These are phyloP conservation scores for Epirrita christyi DNA, from an alignment of 2,888 invertebrate species.

Conservation along the genomic window DNA sequence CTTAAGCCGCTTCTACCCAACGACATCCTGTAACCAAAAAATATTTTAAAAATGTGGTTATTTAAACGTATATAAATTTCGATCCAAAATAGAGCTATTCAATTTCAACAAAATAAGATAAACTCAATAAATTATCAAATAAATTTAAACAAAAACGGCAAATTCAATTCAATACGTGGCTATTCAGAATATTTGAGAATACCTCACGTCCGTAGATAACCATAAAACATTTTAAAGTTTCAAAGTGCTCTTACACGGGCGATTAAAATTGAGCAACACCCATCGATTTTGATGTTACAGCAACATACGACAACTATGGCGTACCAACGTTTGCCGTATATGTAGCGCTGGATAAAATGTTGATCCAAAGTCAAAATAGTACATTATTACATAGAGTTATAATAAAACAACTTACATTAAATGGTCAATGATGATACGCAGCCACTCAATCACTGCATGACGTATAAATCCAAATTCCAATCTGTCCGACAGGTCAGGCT, in stretches of 20 bases:
- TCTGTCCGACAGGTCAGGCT: too few species aligned
- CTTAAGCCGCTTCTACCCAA: too few species aligned
- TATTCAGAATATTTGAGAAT: conserved; percentile 60
- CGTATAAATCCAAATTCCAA: too few species aligned
- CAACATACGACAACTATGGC: neutral
- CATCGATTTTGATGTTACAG: neutral
- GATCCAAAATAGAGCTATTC: neutral
- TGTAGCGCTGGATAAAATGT: too few species aligned
- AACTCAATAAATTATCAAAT: conserved; percentile 31
- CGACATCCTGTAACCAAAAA: too few species aligned
- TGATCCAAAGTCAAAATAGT: too few species aligned
- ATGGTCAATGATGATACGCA: too few species aligned
- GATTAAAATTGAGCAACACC: conserved; percentile 11
- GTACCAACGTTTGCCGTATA: too few species aligned
- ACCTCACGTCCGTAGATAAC: conserved; percentile 66
- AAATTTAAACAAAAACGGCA: conserved; percentile 38
- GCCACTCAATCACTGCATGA: too few species aligned
- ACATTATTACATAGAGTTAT: too few species aligned
- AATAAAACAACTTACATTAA: too few species aligned
- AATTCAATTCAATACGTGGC: conserved; percentile 52
- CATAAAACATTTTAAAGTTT: conserved; percentile 78
- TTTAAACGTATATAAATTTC: neutral
- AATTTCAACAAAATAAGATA: conserved; percentile 3
- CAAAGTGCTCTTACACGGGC: conserved; percentile 7
- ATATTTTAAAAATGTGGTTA: too few species aligned